Percentiles rank a stretch among this genome's conserved stretches.
These are phyloP conservation scores for Xestia xanthographa DNA, from an alignment of 2,888 invertebrate species.

Conservation along the genomic window DNA sequence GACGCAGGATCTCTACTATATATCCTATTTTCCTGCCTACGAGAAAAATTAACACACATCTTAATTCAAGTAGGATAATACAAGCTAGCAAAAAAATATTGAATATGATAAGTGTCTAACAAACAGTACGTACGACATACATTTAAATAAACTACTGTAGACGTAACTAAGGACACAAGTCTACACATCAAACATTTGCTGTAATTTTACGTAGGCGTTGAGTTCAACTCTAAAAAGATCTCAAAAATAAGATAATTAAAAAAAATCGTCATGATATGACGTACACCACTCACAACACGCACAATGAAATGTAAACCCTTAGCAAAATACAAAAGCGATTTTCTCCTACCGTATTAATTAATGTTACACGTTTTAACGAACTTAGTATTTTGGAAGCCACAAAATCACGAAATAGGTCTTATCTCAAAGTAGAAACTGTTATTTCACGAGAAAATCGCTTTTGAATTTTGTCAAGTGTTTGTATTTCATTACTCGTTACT, in stretches of 20 bases:
- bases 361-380: neutral
- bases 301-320: neutral
- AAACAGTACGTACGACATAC: neutral
- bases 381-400: neutral
- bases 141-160: neutral
- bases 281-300: neutral
- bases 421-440: neutral
- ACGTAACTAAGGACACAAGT: neutral
- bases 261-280: neutral
- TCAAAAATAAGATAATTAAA: neutral
- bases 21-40: neutral
- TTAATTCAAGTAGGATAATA: too few species aligned
- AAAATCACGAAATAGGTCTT: neutral
- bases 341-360: neutral
- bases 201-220: conserved; percentile 8
- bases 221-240: neutral
- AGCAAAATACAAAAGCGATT: neutral
- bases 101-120: neutral
- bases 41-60: too few species aligned
- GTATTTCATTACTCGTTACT: neutral
- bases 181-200: conserved; percentile 15
- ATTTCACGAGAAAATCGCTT: neutral
- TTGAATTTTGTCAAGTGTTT: neutral
- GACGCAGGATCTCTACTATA: neutral
- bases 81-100: neutral